Evolutionary conservation across 1,140 invertebrate genomes (phyloP).

Genomic region (Cotesia vestalis): DNA sequence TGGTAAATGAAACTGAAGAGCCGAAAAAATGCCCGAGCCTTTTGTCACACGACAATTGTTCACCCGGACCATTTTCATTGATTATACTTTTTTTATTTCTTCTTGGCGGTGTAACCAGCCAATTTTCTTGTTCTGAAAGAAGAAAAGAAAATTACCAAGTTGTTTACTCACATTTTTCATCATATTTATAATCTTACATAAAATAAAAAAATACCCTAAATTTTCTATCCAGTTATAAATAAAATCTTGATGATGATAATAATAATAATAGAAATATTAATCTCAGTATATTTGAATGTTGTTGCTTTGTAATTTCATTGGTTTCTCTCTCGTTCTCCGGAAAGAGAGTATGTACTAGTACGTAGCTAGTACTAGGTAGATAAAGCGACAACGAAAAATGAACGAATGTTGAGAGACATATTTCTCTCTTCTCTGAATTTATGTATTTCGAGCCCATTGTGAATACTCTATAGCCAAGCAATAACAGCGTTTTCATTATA

Average conservation of each 20-base stretch:
- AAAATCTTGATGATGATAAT: constrained; percentile 20
- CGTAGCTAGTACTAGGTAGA: no score
- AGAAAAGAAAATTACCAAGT: constrained; percentile 11
- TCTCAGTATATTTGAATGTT: constrained; percentile 42
- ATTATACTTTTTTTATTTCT: constrained; percentile 53
- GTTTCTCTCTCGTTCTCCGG: not conserved
- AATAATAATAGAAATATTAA: constrained; percentile 60
- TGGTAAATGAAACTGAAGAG: constrained; percentile 63
- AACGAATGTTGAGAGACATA: constrained; percentile 35
- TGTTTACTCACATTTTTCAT: constrained; percentile 4
- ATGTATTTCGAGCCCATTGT: constrained; percentile 52
- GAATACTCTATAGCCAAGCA: constrained; percentile 60
- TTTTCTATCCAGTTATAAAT: no score
- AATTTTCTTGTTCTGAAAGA: constrained; percentile 5
- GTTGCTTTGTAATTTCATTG: constrained; percentile 5
- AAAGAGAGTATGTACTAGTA: no score
- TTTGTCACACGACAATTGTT: constrained; percentile 64
- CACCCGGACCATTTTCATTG: constrained; percentile 57
- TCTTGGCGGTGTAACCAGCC: constrained; percentile 45
- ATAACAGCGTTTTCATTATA: constrained; percentile 58
- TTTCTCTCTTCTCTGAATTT: constrained; percentile 28
- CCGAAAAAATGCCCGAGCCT: constrained; percentile 57
- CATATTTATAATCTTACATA: not conserved
- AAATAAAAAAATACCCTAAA: not conserved
- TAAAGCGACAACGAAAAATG: constrained; percentile 2